phyloP scores from a whole-genome alignment of 2,797 vertebrate genomes.

The Myotis daubentonii region DNA sequence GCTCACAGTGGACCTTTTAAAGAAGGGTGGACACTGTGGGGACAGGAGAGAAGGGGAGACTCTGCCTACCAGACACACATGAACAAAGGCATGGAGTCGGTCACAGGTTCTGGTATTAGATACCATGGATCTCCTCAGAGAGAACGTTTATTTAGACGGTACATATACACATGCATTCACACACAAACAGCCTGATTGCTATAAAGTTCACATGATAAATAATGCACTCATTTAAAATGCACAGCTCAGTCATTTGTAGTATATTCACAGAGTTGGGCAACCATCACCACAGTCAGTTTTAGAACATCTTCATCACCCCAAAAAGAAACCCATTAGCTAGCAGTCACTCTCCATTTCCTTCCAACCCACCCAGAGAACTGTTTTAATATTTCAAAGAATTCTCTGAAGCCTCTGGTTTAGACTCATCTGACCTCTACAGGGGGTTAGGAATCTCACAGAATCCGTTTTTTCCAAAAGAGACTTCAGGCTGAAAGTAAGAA shows the following conservation, averaged over 20 bases:
- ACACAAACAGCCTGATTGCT: neutral
- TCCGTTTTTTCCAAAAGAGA: neutral
- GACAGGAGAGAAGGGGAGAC: too few species aligned
- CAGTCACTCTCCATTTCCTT: neutral
- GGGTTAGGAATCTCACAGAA: neutral
- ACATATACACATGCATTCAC: neutral
- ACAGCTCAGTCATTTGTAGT: neutral
- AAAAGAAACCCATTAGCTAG: neutral
- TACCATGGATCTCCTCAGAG: neutral
- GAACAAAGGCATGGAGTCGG: neutral
- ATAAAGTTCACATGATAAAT: neutral
- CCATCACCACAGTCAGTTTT: neutral
- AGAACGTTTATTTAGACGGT: neutral
- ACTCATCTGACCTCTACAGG: neutral
- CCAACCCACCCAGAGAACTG: neutral
- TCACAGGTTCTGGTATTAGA: neutral
- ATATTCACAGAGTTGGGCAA: neutral
- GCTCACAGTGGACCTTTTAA: neutral
- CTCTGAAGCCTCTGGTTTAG: neutral
- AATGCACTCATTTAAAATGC: neutral
- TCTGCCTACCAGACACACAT: neutral
- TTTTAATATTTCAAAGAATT: neutral
- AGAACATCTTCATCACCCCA: neutral
- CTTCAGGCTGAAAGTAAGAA: constrained; percentile 10
- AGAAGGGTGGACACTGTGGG: neutral